Conservation (phyloP, 2,888 invertebrate genomes). For the Cerastis rubricosa region DNA sequence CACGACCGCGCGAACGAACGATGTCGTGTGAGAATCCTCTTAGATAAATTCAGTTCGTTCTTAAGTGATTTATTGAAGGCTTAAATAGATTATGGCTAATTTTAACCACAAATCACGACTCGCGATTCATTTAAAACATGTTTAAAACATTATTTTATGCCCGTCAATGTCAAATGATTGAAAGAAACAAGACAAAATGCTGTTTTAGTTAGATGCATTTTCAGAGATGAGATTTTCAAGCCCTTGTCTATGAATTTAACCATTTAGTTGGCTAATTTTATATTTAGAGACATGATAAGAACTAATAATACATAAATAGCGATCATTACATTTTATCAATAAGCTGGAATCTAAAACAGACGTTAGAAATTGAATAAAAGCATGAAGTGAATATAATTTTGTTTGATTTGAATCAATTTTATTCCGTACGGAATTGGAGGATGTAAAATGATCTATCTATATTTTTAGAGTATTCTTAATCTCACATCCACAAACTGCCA, state of each 20-base stretch:
- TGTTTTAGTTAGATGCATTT: neutral
- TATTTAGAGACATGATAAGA: no score
- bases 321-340: neutral
- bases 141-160: neutral
- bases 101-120: neutral
- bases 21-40: neutral
- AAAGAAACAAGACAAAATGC: neutral
- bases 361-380: slow-evolving; percentile 24
- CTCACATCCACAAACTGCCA: neutral
- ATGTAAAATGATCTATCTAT: neutral
- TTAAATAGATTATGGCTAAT: neutral
- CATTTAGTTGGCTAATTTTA: no score
- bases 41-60: slow-evolving; percentile 2
- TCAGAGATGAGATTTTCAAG: neutral
- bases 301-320: neutral
- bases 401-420: slow-evolving; percentile 7
- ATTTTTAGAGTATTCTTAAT: neutral
- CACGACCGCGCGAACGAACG: neutral
- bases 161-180: neutral
- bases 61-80: slow-evolving; percentile 4
- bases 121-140: neutral
- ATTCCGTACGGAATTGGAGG: neutral
- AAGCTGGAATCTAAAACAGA: neutral
- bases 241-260: no score
- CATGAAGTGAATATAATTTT: neutral